These are phyloP conservation scores for Eupithecia subumbrata DNA, from an alignment of 2,888 invertebrate species.

Conservation along the genomic window DNA sequence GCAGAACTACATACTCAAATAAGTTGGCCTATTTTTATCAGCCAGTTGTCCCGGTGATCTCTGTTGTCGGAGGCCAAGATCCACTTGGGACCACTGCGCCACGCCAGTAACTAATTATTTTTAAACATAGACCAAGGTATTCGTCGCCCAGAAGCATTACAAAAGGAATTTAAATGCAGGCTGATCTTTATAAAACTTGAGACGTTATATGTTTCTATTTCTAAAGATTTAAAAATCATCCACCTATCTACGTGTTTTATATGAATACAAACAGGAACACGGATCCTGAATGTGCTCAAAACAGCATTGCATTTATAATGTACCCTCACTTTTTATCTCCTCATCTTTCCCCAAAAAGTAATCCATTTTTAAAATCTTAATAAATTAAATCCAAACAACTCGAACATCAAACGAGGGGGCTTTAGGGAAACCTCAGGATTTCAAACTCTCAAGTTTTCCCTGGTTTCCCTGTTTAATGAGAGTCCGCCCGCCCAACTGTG, in stretches of 20 bases:
- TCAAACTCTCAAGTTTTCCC: constrained; percentile 60
- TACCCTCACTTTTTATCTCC: constrained; percentile 13
- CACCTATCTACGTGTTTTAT: not conserved
- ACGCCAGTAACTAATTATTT: too few relatives aligned
- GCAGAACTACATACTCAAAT: not conserved
- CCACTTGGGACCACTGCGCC: too few relatives aligned
- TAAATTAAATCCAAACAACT: constrained; percentile 47
- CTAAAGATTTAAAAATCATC: not conserved
- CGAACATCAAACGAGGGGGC: constrained; percentile 49
- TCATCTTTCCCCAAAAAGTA: constrained; percentile 13
- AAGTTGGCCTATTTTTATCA: not conserved
- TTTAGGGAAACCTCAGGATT: constrained; percentile 55
- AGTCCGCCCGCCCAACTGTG: constrained; percentile 77
- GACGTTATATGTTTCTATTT: not conserved
- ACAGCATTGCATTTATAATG: constrained; percentile 11
- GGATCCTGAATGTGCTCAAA: not conserved
- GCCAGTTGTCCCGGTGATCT: too few relatives aligned
- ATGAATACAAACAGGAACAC: not conserved
- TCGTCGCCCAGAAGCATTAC: not conserved
- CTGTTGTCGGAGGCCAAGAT: too few relatives aligned
- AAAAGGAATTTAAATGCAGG: not conserved
- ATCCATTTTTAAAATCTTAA: constrained; percentile 44
- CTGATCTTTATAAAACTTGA: not conserved
- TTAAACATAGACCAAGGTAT: not conserved
- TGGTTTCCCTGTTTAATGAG: constrained; percentile 60